Percentiles rank a stretch among this genome's conserved stretches.
Evolutionary conservation across 2,888 invertebrate species (phyloP).

Genomic region (Tenthredo notha): DNA sequence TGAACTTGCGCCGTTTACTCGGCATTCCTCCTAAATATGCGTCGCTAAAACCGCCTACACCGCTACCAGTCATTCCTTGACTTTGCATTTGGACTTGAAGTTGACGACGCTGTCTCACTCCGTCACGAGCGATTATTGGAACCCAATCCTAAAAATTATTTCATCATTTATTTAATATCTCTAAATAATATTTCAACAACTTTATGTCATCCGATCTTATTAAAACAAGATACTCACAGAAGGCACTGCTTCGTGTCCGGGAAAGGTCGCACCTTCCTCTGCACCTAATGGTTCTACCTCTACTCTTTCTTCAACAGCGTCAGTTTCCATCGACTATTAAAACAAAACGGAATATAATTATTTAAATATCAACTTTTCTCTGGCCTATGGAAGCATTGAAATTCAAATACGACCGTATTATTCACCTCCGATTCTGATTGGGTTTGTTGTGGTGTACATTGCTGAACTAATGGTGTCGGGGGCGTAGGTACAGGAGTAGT

Average conservation of each 20-base stretch:
- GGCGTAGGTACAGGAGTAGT: constrained; percentile 53
- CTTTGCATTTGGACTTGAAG: constrained; percentile 73
- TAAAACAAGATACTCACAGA: constrained; percentile 65
- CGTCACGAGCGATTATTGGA: constrained; percentile 91
- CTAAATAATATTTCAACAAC: not conserved
- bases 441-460: constrained; percentile 55
- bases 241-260: constrained; percentile 72
- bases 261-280: constrained; percentile 70
- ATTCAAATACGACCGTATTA: not conserved
- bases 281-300: constrained; percentile 63
- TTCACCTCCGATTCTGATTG: constrained; percentile 68
- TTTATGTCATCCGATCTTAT: not conserved
- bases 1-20: constrained; percentile 91
- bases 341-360: not conserved
- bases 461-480: constrained; percentile 55
- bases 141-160: constrained; percentile 86
- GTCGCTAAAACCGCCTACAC: constrained; percentile 87
- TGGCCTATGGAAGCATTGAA: too few relatives aligned
- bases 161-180: not conserved
- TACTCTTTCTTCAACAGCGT: constrained; percentile 70
- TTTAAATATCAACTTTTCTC: too few relatives aligned
- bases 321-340: constrained; percentile 80
- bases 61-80: constrained; percentile 65
- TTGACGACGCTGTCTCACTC: constrained; percentile 85
- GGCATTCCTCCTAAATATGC: constrained; percentile 95